phyloP scores from a whole-genome alignment of 2,797 vertebrate genomes.

The Hippopotamyrus pictus region DNA sequence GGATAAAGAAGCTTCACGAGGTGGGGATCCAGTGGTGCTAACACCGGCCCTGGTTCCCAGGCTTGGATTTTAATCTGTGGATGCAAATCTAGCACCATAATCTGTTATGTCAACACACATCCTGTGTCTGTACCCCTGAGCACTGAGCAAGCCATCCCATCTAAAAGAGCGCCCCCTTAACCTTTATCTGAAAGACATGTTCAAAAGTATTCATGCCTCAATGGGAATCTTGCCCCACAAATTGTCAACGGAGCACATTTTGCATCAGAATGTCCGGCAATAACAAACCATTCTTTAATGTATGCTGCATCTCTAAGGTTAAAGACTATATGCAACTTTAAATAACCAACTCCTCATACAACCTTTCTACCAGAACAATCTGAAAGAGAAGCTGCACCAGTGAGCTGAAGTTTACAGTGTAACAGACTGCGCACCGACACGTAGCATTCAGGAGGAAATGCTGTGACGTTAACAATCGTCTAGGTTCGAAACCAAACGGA shows the following conservation, averaged over 20 bases:
- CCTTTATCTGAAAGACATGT: neutral
- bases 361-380: neutral
- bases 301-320: neutral
- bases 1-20: neutral
- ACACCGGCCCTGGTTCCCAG: neutral
- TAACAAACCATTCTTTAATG: neutral
- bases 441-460: neutral
- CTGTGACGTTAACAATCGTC: neutral
- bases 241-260: neutral
- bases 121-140: neutral
- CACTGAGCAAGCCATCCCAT: neutral
- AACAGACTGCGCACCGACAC: neutral
- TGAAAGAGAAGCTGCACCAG: neutral
- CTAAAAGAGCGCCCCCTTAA: neutral
- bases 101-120: neutral
- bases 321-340: neutral
- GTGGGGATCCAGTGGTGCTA: neutral
- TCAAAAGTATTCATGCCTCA: neutral
- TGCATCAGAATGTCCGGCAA: neutral
- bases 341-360: neutral
- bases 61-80: neutral
- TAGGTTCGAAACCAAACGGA: neutral
- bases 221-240: neutral
- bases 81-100: neutral
- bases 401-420: neutral